Base-by-base conservation (phyloP, 2,797 vertebrate genomes). In the Arrhamphus sclerolepis region DNA sequence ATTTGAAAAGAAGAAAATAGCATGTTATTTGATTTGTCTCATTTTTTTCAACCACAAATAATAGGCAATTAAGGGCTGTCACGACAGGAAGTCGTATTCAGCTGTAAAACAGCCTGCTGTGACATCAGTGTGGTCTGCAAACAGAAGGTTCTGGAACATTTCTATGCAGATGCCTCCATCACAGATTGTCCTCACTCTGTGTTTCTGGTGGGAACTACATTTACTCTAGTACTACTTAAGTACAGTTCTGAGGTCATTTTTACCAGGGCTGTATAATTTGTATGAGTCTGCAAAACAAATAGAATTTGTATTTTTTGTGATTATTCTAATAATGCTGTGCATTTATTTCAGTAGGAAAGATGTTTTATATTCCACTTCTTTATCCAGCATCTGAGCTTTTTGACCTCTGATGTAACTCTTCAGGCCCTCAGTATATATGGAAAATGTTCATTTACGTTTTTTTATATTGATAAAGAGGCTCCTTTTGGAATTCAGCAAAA, bases 41-140 rank as follows among this genome's bases (percentile, higher is more conserved):
- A 24, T 1, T 0, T 22, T n/a, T 58, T 39, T 26, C 17, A 42
- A 51, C 34, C 46, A 46, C 17, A 55, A 14, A n/a, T 19, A 54
- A 40, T 50, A 41, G 16, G 19, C 52, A 54, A 47, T 47, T 54
- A 40, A 47, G 34, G 47, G 52, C 43, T 18, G 31, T 34, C 9
- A 34, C 10, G 31, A 10, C 10, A 34, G 31, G 19, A 20, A 44
- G 19, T 19, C 17, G 18, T 43, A 18, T 7, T 43, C 42, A 10
- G 18, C 18, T 3, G 24, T 2, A 2, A 26, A 26, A 26, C 24
- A 26, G 24, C 24, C 24, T 13, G 18, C 42, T 34, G 31, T 34
- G 17, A 44, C 18, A 4, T 3, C 7, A 18, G n/a, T 7, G 41
- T 42, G 4, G 6, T 19, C 44, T 4, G 13, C 19, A 11, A 21